These are phyloP conservation scores for Mungos mungo DNA, from an alignment of 2,113 vertebrate genomes.

Conservation along the genomic window DNA sequence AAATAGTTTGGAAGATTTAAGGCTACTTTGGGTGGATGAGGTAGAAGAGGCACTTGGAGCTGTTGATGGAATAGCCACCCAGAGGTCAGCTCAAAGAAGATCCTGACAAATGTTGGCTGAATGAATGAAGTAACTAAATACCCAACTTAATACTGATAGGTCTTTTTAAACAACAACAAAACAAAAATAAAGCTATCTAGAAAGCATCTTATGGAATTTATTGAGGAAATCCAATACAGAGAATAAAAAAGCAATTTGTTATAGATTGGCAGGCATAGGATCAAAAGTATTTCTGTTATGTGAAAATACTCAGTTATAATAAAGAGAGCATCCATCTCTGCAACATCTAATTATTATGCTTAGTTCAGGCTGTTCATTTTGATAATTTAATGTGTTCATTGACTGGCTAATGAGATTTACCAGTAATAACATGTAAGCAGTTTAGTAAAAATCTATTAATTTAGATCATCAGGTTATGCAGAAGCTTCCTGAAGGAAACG, in stretches of 20 bases:
- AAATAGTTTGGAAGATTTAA: not conserved
- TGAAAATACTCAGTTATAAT: not conserved
- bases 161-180: not conserved
- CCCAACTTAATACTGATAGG: not conserved
- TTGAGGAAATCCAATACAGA: slow-evolving; percentile 9
- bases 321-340: not conserved
- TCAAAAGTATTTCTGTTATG: slow-evolving; percentile 53
- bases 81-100: not conserved
- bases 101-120: not conserved
- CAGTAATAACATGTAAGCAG: slow-evolving; percentile 36
- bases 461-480: slow-evolving; percentile 36
- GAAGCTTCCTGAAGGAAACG: not conserved
- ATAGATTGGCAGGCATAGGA: not conserved
- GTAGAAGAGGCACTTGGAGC: not conserved
- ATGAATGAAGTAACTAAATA: not conserved
- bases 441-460: slow-evolving; percentile 48
- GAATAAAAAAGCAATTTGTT: not conserved
- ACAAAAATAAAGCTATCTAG: not conserved
- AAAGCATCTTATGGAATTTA: slow-evolving; percentile 3
- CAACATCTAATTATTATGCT: slow-evolving; percentile 18
- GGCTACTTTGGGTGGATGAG: not conserved
- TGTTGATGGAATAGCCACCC: not conserved
- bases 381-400: slow-evolving; percentile 31
- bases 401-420: slow-evolving; percentile 51
- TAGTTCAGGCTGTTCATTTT: slow-evolving; percentile 48